These are phyloP conservation scores for Coranthus polyacanthus DNA, from an alignment of 2,797 vertebrate genomes.

Conservation along the genomic window DNA sequence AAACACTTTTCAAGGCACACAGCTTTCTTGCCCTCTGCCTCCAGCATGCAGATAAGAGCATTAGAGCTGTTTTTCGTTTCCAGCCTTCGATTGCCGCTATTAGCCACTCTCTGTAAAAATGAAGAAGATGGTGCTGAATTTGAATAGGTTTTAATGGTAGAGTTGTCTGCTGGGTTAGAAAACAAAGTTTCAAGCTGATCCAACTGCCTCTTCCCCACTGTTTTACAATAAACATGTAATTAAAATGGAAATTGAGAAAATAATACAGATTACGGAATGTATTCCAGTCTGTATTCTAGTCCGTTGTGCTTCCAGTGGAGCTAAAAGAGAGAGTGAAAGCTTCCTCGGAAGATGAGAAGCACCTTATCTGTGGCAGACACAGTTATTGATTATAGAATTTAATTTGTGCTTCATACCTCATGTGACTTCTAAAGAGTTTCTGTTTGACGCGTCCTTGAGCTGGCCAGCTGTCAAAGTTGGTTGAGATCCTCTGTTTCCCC, in stretches of 20 bases:
- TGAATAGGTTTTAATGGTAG: slow-evolving; percentile 55
- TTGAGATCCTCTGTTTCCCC: slow-evolving; percentile 27
- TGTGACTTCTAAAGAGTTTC: slow-evolving; percentile 60
- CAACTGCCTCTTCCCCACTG: slow-evolving; percentile 13
- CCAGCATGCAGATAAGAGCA: slow-evolving; percentile 80
- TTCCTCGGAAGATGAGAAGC: slow-evolving; percentile 53
- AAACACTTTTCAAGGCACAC: slow-evolving; percentile 67
- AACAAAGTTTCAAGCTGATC: slow-evolving; percentile 49
- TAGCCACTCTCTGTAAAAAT: slow-evolving; percentile 65
- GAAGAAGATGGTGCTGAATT: slow-evolving; percentile 51
- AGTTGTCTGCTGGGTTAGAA: slow-evolving; percentile 25
- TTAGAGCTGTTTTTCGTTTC: slow-evolving; percentile 74
- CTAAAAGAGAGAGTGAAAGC: slow-evolving; percentile 28
- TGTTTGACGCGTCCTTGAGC: slow-evolving; percentile 56
- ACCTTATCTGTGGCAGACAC: slow-evolving; percentile 77
- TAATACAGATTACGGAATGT: slow-evolving; percentile 56
- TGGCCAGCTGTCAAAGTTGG: slow-evolving; percentile 33
- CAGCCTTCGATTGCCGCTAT: slow-evolving; percentile 68
- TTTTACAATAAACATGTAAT: slow-evolving; percentile 70
- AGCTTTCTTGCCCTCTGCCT: slow-evolving; percentile 71
- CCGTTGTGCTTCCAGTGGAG: slow-evolving; percentile 35
- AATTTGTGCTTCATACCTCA: slow-evolving; percentile 70
- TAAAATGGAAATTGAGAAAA: slow-evolving; percentile 72
- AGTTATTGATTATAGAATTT: slow-evolving; percentile 80
- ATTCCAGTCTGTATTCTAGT: slow-evolving; percentile 36